phyloP scores from a whole-genome alignment of 2,113 vertebrate genomes.

The Corythoichthys haematopterus region DNA sequence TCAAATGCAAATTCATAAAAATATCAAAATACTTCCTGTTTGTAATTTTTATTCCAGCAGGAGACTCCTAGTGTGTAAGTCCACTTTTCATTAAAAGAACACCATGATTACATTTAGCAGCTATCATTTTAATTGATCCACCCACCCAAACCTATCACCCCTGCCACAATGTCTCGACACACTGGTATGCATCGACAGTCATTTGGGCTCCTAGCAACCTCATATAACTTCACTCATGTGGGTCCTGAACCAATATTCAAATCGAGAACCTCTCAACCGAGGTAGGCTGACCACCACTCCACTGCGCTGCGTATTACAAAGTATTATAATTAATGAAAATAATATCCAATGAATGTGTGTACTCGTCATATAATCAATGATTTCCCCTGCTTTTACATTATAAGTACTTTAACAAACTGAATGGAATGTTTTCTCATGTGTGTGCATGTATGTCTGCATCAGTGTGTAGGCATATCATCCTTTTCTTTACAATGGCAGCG shows the following conservation, averaged over 20 bases:
- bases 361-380: neutral
- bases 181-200: neutral
- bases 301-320: neutral
- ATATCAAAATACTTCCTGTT: neutral
- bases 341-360: neutral
- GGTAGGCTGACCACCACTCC: neutral
- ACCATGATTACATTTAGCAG: neutral
- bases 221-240: neutral
- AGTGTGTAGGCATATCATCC: neutral
- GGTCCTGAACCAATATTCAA: neutral
- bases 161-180: neutral
- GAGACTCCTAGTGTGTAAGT: neutral
- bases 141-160: neutral
- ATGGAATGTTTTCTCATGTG: neutral
- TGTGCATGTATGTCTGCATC: neutral
- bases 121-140: neutral
- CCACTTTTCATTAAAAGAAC: neutral
- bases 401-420: neutral
- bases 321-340: neutral
- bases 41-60: neutral
- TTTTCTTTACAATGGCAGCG: neutral
- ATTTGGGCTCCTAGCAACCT: neutral
- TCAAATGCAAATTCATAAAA: neutral
- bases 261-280: neutral
- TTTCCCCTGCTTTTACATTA: neutral